Base-by-base conservation (phyloP, 2,797 vertebrate species). In the Peromyscus melanophrys region DNA sequence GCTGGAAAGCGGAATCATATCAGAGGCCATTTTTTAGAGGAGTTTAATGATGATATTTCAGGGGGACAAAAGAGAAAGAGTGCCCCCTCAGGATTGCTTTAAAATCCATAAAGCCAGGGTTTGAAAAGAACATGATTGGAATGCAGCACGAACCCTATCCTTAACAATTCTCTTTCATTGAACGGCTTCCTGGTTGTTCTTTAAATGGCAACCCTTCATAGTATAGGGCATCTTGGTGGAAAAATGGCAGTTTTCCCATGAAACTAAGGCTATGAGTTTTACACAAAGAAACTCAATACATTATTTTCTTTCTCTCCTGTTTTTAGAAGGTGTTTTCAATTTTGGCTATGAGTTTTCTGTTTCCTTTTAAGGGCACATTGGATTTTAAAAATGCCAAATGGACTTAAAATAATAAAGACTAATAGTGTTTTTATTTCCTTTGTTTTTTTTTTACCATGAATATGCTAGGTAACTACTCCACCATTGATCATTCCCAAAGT, bases 31-130 rank as follows among this genome's bases (percentile, higher is more conserved):
- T 98, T 86, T 97, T 97, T 96, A 97, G 95, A 96, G 91, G 93
- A 96, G 96, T 97, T 97, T 98, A 97, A 98, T 97, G 96, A 96
- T 96, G 96, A 97, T 97, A 96, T 97, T 97, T 97, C 97, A 93
- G 83, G 95, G 96, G 97, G 98, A 98, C 97, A 97, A 98, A 98
- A 92, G 95, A 84, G 75, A 96, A 93, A 98, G 95, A 97, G 95
- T 95, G 87, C 96, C 96, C 96, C 97, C 96, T 98, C 89, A 78
- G 97, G 97, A 97, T 97, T 97, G 96, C 97, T 98, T 98, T 98
- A 97, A 97, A 97, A 96, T 92, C 96, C 88, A 92, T 91, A 97
- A 97, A 98, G 96, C 93, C 77, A 40, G 92, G 92, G 83, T 97
- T 97, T 97, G 97, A 97, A 98, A 98, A 96, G 96, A 97, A 90